Evolutionary conservation across 2,113 vertebrate species (phyloP).

Genomic region (Grammomys dolichurus): DNA sequence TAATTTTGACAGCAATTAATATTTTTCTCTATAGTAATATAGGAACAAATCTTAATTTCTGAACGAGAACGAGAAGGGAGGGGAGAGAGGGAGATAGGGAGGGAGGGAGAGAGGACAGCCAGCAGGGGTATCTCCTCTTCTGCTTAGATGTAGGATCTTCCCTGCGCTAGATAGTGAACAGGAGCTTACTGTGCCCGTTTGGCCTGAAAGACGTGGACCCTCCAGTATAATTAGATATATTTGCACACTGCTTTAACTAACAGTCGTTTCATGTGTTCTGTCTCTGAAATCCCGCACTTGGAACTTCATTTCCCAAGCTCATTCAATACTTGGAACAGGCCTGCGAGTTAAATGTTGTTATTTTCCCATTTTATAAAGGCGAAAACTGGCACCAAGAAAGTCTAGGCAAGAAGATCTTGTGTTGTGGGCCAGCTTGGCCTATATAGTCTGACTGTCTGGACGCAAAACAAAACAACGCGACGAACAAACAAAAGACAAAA

Average conservation of each 20-base stretch:
- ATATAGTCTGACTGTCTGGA: background rate
- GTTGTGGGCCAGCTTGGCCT: background rate
- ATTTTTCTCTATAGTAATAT: conserved; percentile 4
- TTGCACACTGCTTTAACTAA: background rate
- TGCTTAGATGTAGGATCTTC: background rate
- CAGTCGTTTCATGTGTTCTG: background rate
- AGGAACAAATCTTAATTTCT: conserved; percentile 32
- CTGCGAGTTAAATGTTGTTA: background rate
- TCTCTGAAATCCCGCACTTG: too few species aligned
- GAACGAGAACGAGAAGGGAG: background rate
- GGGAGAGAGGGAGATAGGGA: background rate
- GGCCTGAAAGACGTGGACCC: background rate
- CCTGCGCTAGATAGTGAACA: background rate
- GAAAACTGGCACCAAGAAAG: background rate
- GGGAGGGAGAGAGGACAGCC: background rate
- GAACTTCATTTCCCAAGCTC: background rate
- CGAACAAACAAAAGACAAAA: background rate
- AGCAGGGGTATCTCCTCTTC: background rate
- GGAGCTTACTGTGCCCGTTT: background rate
- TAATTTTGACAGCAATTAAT: conserved; percentile 1
- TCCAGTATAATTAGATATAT: background rate
- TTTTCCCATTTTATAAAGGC: conserved; percentile 34
- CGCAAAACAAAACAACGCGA: background rate
- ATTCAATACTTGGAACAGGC: background rate
- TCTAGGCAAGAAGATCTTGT: background rate